A percentile compares a stretch with the other conserved stretches of the same genome.
These are phyloP conservation scores for Caerostris extrusa DNA, from an alignment of 1,140 invertebrate genomes.

Conservation along the genomic window DNA sequence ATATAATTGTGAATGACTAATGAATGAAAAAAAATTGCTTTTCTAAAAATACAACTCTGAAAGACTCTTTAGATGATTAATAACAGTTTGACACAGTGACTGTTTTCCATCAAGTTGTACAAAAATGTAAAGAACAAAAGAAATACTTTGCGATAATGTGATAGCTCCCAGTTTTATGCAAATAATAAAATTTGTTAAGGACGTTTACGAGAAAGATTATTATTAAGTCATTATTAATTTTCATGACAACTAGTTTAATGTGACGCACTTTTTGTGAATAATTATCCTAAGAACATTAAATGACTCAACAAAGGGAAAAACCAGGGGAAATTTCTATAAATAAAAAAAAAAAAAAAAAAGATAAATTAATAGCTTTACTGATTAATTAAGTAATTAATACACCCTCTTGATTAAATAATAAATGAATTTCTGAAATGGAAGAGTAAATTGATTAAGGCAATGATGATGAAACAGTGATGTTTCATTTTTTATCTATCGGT, in stretches of 20 bases:
- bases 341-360: not conserved
- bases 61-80: not conserved
- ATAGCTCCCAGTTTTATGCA: not conserved
- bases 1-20: too few relatives aligned
- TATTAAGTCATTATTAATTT: not conserved
- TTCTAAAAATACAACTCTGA: not conserved
- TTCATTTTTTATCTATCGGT: not conserved
- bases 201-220: not conserved
- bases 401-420: slow-evolving; percentile 36
- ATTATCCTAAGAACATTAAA: slow-evolving; percentile 2
- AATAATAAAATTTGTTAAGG: not conserved
- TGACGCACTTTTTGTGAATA: not conserved
- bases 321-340: not conserved
- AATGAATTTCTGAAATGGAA: not conserved
- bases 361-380: slow-evolving; percentile 43
- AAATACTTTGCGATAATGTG: not conserved
- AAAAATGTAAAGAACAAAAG: not conserved
- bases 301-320: not conserved
- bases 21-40: too few relatives aligned
- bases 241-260: not conserved
- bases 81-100: not conserved
- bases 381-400: slow-evolving; percentile 45
- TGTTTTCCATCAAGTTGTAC: not conserved
- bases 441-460: not conserved
- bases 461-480: not conserved